Base-by-base conservation (phyloP, 1,140 invertebrate genomes). In the Gonatopus flavifemur region DNA sequence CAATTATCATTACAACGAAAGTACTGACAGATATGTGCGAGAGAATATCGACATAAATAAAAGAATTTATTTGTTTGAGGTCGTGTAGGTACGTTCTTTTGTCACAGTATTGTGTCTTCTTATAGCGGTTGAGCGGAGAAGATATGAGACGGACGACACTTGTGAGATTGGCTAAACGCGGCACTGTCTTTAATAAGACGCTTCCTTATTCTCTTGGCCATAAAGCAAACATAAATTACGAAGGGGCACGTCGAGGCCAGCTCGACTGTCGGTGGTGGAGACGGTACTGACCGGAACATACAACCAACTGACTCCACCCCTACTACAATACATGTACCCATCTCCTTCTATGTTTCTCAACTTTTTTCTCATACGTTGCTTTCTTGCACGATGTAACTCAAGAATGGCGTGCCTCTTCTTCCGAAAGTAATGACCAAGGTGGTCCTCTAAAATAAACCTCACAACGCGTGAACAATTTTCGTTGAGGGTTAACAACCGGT, bases 221-320 rank as follows among this genome's bases (percentile, higher is more conserved):
- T 72, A 70, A 72, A 72, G 66, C 67, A 67, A 69, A 67, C 67
- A 66, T 72, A 66, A 72, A 69, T 72, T 66, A 69, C 62, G 46
- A 59, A 64, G 61, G 52, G 55, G 53, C 60, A 60, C 54, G 60
- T 24, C 52, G 59, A 56, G 63, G 57, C 64, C 47, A 49, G n/a
- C n/a, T n/a, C 39, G 46, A 48, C 37, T 15, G 37, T 12, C 15
- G 47, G 42, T 52, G 49, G 37, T 50, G 19, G 28, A 50, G 45
- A 58, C 21, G 49, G 42, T 48, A 37, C 58, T 53, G 55, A 64
- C 61, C 63, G 55, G 58, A 64, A 58, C 57, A 54, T 44, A 57
- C 54, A 45, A 60, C 54, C 49, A 39, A 40, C 24, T 35, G 37
- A 44, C 59, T 52, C 49, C 58, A 60, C 59, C 59, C 59, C n/a